Evolutionary conservation across 2,113 vertebrate genomes (phyloP).

Genomic region (Hemiscyllium ocellatum): DNA sequence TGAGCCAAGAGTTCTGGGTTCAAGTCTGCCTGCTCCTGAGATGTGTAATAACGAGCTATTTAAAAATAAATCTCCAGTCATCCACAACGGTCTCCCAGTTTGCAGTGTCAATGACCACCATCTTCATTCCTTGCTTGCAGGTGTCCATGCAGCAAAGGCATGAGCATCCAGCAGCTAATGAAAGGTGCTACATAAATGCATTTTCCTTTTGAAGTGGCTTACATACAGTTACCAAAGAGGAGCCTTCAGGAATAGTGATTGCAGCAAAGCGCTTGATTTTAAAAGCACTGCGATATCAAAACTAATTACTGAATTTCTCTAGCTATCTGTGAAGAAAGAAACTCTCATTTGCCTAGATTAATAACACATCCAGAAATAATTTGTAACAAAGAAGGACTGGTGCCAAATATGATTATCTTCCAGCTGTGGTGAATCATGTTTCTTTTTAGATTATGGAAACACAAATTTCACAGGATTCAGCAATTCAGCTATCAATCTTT

Average conservation of each 20-base stretch:
- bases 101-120: neutral
- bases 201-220: neutral
- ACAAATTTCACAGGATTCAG: constrained; percentile 1
- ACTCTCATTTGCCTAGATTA: neutral
- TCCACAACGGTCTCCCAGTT: neutral
- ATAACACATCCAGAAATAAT: constrained; percentile 25
- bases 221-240: neutral
- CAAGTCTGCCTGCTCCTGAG: too few relatives aligned
- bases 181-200: neutral
- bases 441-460: neutral
- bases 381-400: neutral
- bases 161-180: neutral
- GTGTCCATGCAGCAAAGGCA: neutral
- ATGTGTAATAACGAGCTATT: too few relatives aligned
- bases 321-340: constrained; percentile 8
- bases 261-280: neutral
- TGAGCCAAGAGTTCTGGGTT: too few relatives aligned
- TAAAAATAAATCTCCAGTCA: neutral
- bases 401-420: constrained; percentile 23
- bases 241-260: neutral
- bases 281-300: constrained; percentile 18
- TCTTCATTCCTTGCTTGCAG: neutral
- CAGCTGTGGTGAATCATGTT: neutral
- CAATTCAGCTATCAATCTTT: constrained; percentile 6
- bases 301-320: constrained; percentile 20